phyloP scores from a whole-genome alignment of 2,797 vertebrate species.

The Schizothorax lantsangensis region DNA sequence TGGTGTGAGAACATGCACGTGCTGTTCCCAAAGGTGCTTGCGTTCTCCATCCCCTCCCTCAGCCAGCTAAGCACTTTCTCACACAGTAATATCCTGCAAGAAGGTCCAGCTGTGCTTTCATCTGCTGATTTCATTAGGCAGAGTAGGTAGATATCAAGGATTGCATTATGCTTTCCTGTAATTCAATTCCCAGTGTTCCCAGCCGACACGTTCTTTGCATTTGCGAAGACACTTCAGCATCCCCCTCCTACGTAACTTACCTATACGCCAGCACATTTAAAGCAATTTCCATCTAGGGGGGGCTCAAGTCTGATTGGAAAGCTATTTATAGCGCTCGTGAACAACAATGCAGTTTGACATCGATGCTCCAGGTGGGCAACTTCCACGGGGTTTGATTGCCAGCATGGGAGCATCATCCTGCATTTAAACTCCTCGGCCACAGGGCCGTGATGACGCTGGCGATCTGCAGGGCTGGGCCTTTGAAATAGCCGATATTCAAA shows the following conservation, averaged over 20 bases:
- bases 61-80: slow-evolving; percentile 61
- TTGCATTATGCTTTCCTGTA: slow-evolving; percentile 62
- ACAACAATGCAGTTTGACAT: slow-evolving; percentile 22
- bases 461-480: neutral
- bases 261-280: slow-evolving; percentile 39
- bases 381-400: slow-evolving; percentile 14
- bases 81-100: slow-evolving; percentile 60
- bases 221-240: slow-evolving; percentile 57
- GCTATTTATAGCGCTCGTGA: slow-evolving; percentile 38
- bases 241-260: slow-evolving; percentile 33
- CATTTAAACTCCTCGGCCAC: slow-evolving; percentile 20
- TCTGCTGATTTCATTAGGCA: slow-evolving; percentile 63
- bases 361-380: slow-evolving; percentile 24
- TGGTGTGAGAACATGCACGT: slow-evolving; percentile 25
- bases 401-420: slow-evolving; percentile 6
- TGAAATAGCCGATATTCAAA: slow-evolving; percentile 26
- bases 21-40: slow-evolving; percentile 50
- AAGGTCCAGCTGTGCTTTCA: slow-evolving; percentile 65
- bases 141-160: slow-evolving; percentile 63
- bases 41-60: slow-evolving; percentile 34
- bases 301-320: slow-evolving; percentile 39
- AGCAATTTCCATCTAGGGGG: slow-evolving; percentile 22
- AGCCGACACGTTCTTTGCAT: slow-evolving; percentile 56
- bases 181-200: slow-evolving; percentile 61
- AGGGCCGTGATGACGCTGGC: neutral